Base-by-base conservation (phyloP, 2,113 vertebrate species). In the Scortum barcoo region DNA sequence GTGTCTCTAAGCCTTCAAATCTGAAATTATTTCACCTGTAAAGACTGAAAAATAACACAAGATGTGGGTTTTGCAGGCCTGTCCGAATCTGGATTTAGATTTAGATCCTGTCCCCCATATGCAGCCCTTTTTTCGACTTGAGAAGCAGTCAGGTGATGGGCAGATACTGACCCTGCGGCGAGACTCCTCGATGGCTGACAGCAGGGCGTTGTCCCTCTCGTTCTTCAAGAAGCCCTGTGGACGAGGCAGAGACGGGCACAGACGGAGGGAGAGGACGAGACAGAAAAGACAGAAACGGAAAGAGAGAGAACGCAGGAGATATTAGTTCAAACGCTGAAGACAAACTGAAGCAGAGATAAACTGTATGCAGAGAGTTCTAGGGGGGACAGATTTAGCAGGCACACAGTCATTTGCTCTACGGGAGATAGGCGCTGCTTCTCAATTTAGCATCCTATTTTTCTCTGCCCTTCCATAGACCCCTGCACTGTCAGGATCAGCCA, bases 131-230 rank as follows among this genome's bases (percentile, higher is more conserved):
- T 57, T 50, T 67, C 40, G 4, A 51, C 42, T 16, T 4, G 5
- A 61, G 76, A 75, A 26, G 51, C 54, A 36, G 66, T 46, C 7
- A 87, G 80, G 76, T 17, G 46, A 30, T 24, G 36, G 57, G 38
- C 50, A 70, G 85, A 87, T 79, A 95, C 98, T 95, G 92, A 99
- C 98, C 96, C 97, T 96, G 93, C 96, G 98, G 79, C 98, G 96
- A 24, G 97, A 99, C 90, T 99, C 98, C 88, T 99, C 98, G 57
- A 99, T 99, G 89, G 97, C 98, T 12, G 98, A 98, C 72, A 99
- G 93, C 83, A 99, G 93, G 36, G 97, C 97, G 95, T 99, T 99
- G 91, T 99, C 98, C 88, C 98, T 96, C 92, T 99, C 98, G 90
- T 99, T 99, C 92, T 99, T 99, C 85, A 99, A 88, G 95, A 99